These are phyloP conservation scores for Sesamia nonagrioides DNA, from an alignment of 1,140 invertebrate species.

Conservation along the genomic window DNA sequence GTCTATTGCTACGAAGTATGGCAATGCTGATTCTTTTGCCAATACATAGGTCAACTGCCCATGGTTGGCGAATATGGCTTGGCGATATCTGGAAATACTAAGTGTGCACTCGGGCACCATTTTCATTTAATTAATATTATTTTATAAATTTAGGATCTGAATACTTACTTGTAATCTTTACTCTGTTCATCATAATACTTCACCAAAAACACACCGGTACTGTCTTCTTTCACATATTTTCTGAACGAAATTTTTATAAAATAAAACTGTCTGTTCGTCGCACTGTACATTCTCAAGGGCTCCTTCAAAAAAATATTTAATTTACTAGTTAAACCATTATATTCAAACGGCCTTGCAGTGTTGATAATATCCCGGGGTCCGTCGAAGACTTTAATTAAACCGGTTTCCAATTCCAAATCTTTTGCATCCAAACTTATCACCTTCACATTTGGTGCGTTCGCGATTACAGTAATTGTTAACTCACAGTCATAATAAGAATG, in stretches of 20 bases:
- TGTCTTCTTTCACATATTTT: conserved; percentile 66
- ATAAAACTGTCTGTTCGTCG: conserved; percentile 63
- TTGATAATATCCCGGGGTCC: conserved; percentile 70
- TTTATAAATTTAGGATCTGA: background rate
- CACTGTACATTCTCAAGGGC: conserved; percentile 67
- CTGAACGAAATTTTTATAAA: conserved; percentile 72
- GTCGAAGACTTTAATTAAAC: conserved; percentile 69
- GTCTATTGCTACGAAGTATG: too few relatives aligned
- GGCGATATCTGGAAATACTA: too few relatives aligned
- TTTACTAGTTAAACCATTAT: conserved; percentile 69
- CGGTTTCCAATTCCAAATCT: conserved; percentile 70
- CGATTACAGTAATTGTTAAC: conserved; percentile 75
- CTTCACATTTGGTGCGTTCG: conserved; percentile 74
- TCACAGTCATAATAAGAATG: conserved; percentile 75
- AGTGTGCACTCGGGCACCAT: too few relatives aligned
- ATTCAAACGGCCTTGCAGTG: conserved; percentile 70
- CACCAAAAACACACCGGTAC: conserved; percentile 70
- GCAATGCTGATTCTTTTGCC: too few relatives aligned
- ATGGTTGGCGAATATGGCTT: too few relatives aligned
- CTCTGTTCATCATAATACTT: conserved; percentile 66
- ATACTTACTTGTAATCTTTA: conserved; percentile 67
- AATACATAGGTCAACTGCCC: too few relatives aligned
- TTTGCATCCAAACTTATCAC: conserved; percentile 78
- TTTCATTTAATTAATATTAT: too few relatives aligned
- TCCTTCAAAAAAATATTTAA: conserved; percentile 76